These are phyloP conservation scores for Platichthys stellatus DNA, from an alignment of 2,113 vertebrate species.

Conservation along the genomic window DNA sequence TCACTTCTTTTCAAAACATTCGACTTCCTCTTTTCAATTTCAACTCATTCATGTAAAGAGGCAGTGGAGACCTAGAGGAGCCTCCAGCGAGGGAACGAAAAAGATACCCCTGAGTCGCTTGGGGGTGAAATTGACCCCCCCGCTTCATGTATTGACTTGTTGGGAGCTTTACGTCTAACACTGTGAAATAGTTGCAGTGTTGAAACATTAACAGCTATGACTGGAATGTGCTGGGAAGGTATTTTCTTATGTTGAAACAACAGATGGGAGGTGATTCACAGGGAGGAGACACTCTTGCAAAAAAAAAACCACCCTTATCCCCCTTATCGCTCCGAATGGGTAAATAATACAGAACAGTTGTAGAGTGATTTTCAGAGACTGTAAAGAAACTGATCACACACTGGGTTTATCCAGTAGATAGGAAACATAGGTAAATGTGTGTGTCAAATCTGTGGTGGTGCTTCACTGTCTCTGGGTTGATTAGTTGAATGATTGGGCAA, in stretches of 20 bases:
- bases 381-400: neutral
- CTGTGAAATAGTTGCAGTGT: slow-evolving; percentile 36
- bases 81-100: neutral
- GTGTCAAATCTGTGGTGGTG: neutral
- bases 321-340: neutral
- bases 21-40: neutral
- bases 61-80: neutral
- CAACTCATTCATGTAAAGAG: neutral
- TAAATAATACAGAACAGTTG: slow-evolving; percentile 14
- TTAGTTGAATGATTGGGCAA: slow-evolving; percentile 11
- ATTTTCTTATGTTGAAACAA: slow-evolving; percentile 31
- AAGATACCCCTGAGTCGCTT: neutral
- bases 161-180: slow-evolving; percentile 36
- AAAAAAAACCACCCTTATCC: slow-evolving; percentile 8
- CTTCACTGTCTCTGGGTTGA: neutral
- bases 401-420: neutral
- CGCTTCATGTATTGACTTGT: slow-evolving; percentile 69
- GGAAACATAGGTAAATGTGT: neutral
- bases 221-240: slow-evolving; percentile 74
- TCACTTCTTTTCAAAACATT: neutral
- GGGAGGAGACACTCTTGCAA: slow-evolving; percentile 18
- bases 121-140: slow-evolving; percentile 6
- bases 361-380: neutral
- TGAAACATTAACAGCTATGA: slow-evolving; percentile 76
- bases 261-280: slow-evolving; percentile 27